Percentiles rank a stretch among this genome's conserved stretches.
Conservation (phyloP, 2,797 vertebrate genomes). For the Syngnathus rostellatus region DNA sequence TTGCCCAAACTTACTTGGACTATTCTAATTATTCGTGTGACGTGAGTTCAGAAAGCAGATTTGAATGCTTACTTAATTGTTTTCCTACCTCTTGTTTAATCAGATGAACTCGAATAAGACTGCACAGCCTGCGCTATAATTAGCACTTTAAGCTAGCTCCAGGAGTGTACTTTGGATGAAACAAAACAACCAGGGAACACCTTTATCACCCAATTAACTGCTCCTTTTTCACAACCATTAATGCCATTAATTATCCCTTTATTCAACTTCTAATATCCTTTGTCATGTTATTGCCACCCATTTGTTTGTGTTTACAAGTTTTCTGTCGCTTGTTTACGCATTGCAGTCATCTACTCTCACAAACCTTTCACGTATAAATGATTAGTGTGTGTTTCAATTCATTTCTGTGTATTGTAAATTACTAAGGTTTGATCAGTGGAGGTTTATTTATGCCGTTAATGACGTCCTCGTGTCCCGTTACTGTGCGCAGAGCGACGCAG, state of each 20-base stretch:
- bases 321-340: background rate
- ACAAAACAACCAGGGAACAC: constrained; percentile 1
- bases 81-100: background rate
- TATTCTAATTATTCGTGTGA: background rate
- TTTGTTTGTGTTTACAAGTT: background rate
- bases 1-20: background rate
- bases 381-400: background rate
- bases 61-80: background rate
- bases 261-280: background rate
- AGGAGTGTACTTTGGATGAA: constrained; percentile 1
- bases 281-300: background rate
- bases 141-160: background rate
- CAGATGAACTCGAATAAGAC: background rate
- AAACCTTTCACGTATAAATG: background rate
- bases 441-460: background rate
- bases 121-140: constrained; percentile 1
- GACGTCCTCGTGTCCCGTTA: constrained; percentile 15
- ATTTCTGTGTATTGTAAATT: background rate
- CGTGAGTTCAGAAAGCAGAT: background rate
- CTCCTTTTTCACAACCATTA: background rate
- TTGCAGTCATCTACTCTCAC: background rate
- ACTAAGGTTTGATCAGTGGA: background rate
- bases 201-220: background rate
- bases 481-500: constrained; percentile 6
- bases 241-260: background rate